A percentile compares a stretch with the other conserved stretches of the same genome.
phyloP scores from a whole-genome alignment of 2,113 vertebrate species.

The Lasiurus borealis region DNA sequence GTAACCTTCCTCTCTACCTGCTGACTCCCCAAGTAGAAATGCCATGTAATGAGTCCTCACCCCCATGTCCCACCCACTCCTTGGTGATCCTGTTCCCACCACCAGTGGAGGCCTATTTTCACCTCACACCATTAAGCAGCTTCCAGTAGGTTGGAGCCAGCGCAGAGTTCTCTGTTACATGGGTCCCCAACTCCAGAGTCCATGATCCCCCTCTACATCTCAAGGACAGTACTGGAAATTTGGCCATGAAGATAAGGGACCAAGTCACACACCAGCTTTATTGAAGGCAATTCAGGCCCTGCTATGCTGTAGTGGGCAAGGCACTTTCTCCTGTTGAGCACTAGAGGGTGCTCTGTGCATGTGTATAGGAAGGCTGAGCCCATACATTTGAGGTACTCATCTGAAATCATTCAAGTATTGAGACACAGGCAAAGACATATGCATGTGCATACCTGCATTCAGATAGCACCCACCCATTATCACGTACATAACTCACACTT shows the following conservation, averaged over 20 bases:
- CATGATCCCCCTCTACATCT: not conserved
- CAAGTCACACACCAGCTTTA: not conserved
- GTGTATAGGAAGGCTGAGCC: not conserved
- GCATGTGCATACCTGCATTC: not conserved
- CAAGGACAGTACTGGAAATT: not conserved
- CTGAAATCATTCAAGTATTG: not conserved
- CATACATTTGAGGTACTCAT: not conserved
- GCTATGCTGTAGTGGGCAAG: not conserved
- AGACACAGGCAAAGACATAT: not conserved
- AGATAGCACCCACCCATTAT: not conserved
- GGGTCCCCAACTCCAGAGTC: not conserved
- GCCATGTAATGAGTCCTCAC: not conserved
- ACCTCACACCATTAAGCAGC: not conserved
- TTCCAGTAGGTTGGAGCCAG: not conserved
- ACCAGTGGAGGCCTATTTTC: not conserved
- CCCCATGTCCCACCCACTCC: fast-evolving
- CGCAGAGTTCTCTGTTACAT: not conserved
- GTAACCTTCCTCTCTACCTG: not conserved
- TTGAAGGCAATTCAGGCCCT: not conserved
- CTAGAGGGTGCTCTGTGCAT: slow-evolving; percentile 45
- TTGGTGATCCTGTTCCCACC: not conserved
- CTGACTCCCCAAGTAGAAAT: not conserved
- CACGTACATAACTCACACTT: not conserved
- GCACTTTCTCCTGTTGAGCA: not conserved
- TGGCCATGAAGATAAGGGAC: fast-evolving